Evolutionary conservation across 2,888 invertebrate species (phyloP).

Genomic region (Eristalis arbustorum): DNA sequence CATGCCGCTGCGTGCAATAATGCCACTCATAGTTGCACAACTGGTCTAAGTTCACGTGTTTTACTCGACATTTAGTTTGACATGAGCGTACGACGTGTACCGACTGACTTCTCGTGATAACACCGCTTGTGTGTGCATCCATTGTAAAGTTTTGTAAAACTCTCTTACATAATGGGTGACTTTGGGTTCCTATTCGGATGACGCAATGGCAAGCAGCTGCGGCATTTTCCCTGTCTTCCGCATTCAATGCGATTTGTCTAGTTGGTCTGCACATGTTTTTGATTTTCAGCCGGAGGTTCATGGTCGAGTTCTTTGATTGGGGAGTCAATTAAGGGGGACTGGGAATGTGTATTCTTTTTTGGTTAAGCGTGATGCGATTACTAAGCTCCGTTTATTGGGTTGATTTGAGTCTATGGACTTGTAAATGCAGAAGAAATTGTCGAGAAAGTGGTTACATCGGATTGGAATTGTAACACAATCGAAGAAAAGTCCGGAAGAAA

Average conservation of each 20-base stretch:
- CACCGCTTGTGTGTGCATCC: background rate
- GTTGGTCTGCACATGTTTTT: background rate
- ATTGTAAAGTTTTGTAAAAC: background rate
- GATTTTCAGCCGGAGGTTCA: background rate
- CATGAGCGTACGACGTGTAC: background rate
- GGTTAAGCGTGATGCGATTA: background rate
- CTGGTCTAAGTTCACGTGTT: background rate
- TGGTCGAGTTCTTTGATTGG: background rate
- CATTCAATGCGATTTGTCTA: background rate
- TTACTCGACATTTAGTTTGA: background rate
- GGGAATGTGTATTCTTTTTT: background rate
- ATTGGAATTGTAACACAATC: background rate
- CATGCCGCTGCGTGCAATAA: background rate
- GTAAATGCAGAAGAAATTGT: background rate
- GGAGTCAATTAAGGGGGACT: background rate
- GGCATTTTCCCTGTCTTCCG: background rate
- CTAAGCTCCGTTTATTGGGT: background rate
- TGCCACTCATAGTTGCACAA: background rate
- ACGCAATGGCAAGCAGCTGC: background rate
- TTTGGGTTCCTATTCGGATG: background rate
- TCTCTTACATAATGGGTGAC: background rate
- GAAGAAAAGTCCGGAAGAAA: background rate
- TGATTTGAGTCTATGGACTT: background rate
- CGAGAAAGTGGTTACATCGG: background rate
- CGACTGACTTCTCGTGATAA: background rate